phyloP scores from a whole-genome alignment of 2,113 vertebrate genomes.

The Lepisosteus osseus region DNA sequence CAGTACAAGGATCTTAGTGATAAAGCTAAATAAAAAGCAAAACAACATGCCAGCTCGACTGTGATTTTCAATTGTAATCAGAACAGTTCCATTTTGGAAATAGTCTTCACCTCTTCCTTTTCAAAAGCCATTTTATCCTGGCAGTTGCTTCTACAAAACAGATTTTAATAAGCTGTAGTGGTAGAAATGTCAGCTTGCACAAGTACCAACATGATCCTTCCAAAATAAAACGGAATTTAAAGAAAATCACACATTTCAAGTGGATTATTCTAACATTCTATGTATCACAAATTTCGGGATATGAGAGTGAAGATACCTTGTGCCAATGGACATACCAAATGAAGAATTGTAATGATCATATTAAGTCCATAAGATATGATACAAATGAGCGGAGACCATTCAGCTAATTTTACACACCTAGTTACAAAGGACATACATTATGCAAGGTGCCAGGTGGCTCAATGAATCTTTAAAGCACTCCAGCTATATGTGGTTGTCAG shows the following conservation, averaged over 20 bases:
- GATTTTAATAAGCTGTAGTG: background rate
- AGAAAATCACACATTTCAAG: background rate
- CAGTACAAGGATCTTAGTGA: conserved; percentile 15
- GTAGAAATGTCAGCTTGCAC: background rate
- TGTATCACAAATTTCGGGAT: too few species aligned
- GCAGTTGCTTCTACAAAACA: background rate
- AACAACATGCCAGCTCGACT: background rate
- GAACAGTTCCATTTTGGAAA: background rate
- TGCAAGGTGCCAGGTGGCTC: too few species aligned
- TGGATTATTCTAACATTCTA: background rate
- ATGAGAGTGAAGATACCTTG: too few species aligned
- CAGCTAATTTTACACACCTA: too few species aligned
- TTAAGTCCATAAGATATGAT: too few species aligned
- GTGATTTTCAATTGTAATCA: conserved; percentile 6
- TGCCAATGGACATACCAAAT: too few species aligned
- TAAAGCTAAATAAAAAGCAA: conserved; percentile 18
- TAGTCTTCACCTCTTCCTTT: background rate
- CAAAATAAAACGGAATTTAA: background rate
- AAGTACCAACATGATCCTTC: background rate
- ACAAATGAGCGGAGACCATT: too few species aligned
- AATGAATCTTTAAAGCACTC: too few species aligned
- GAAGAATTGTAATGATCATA: too few species aligned
- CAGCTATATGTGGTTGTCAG: too few species aligned
- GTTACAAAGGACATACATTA: too few species aligned
- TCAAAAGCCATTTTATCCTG: background rate